Conservation (phyloP, 2,797 vertebrate genomes). For the Phrynocephalus vlangalii region DNA sequence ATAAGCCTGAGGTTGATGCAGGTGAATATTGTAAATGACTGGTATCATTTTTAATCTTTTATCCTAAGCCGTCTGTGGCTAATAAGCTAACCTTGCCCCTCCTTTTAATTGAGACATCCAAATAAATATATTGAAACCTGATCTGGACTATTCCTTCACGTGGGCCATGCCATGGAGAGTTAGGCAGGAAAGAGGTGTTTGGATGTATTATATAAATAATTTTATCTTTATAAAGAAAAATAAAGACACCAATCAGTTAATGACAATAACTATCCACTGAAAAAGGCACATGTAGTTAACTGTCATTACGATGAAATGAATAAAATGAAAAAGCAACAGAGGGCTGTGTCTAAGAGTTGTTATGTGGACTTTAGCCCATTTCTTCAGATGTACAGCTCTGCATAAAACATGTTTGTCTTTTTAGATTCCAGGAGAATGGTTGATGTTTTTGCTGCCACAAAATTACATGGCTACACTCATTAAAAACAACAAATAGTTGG, state of each 20-base stretch:
- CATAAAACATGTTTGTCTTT: no score
- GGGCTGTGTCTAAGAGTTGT: no score
- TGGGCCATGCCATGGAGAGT: background rate
- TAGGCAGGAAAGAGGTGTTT: background rate
- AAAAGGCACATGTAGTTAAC: background rate
- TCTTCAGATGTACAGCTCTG: no score
- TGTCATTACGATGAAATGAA: background rate
- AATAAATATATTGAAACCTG: constrained; percentile 2
- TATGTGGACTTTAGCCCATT: no score
- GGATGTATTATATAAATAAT: background rate
- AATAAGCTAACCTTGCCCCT: constrained; percentile 29
- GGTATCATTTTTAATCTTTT: constrained; percentile 39
- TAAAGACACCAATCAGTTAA: background rate
- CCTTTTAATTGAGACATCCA: constrained; percentile 21
- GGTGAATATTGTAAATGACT: constrained; percentile 45
- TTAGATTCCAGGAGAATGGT: no score
- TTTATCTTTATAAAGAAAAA: background rate
- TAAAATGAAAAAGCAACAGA: background rate
- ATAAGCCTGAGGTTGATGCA: constrained; percentile 55
- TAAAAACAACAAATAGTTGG: no score
- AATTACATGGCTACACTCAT: no score
- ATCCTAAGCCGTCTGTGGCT: background rate
- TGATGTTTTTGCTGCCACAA: no score
- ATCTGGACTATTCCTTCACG: constrained; percentile 16
- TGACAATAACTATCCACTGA: no score